Conservation (phyloP, 2,113 vertebrate species). For the Porphyrio hochstetteri region DNA sequence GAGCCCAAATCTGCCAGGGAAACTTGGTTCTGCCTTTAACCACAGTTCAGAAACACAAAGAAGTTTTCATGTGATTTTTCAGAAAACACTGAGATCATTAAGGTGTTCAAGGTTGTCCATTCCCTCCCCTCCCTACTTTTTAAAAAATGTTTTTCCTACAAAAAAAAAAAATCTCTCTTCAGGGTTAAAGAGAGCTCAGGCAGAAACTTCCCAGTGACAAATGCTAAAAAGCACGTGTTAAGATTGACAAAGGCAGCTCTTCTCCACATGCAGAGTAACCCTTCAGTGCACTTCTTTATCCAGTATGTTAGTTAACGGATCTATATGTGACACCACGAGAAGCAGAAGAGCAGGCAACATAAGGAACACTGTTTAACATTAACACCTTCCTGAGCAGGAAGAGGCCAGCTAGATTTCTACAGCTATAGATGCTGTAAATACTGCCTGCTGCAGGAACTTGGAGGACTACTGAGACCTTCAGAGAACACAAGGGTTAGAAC, state of each 20-base stretch:
- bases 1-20: background rate
- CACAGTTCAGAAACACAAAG: background rate
- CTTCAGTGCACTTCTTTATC: background rate
- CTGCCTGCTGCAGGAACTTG: background rate
- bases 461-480: background rate
- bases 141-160: background rate
- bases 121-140: accelerated
- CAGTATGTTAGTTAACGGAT: too few species aligned
- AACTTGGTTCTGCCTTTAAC: background rate
- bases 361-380: background rate
- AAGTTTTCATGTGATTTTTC: background rate
- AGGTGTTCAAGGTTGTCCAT: background rate
- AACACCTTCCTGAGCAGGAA: background rate
- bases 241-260: background rate
- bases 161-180: background rate
- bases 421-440: background rate
- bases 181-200: background rate
- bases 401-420: background rate
- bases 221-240: background rate
- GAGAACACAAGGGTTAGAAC: accelerated
- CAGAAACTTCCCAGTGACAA: background rate
- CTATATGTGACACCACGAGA: accelerated
- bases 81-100: too few species aligned
- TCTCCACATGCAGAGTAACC: background rate
- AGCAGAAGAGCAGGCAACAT: background rate